These are phyloP conservation scores for Lasioglossum albipes DNA, from an alignment of 1,140 invertebrate genomes.

Conservation along the genomic window DNA sequence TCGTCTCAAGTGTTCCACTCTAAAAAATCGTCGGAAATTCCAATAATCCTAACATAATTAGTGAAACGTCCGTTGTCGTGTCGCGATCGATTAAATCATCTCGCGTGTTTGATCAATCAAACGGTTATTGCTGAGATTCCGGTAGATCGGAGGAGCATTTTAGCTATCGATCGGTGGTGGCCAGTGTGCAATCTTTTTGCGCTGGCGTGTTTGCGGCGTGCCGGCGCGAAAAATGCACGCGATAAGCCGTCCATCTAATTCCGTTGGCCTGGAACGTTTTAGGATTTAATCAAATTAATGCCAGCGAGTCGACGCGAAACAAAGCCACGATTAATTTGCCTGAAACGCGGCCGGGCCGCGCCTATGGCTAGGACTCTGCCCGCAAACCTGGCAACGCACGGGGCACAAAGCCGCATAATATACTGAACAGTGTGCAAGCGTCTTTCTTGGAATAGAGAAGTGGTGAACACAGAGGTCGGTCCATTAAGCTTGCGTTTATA, in stretches of 20 bases:
- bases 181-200: neutral
- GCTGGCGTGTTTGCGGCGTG: neutral
- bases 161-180: too few species aligned
- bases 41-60: too few species aligned
- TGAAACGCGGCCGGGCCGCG: slow-evolving; percentile 22
- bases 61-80: too few species aligned
- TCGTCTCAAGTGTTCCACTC: too few species aligned
- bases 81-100: too few species aligned
- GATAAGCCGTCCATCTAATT: slow-evolving; percentile 33
- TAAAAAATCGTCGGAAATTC: too few species aligned
- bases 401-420: slow-evolving; percentile 29
- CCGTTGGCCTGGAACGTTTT: slow-evolving; percentile 21
- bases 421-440: slow-evolving; percentile 27
- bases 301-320: neutral
- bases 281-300: slow-evolving; percentile 43
- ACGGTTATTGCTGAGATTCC: too few species aligned
- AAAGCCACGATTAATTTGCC: slow-evolving; percentile 26
- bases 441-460: slow-evolving; percentile 29
- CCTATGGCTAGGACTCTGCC: slow-evolving; percentile 7
- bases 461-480: slow-evolving; percentile 8
- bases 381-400: slow-evolving; percentile 11
- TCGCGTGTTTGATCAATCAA: too few species aligned
- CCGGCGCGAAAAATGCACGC: neutral
- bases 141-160: too few species aligned
- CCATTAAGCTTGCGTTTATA: slow-evolving; percentile 29